A percentile compares a stretch with the other conserved stretches of the same genome.
phyloP scores from a whole-genome alignment of 2,797 vertebrate genomes.

The Benthosema pterotum region DNA sequence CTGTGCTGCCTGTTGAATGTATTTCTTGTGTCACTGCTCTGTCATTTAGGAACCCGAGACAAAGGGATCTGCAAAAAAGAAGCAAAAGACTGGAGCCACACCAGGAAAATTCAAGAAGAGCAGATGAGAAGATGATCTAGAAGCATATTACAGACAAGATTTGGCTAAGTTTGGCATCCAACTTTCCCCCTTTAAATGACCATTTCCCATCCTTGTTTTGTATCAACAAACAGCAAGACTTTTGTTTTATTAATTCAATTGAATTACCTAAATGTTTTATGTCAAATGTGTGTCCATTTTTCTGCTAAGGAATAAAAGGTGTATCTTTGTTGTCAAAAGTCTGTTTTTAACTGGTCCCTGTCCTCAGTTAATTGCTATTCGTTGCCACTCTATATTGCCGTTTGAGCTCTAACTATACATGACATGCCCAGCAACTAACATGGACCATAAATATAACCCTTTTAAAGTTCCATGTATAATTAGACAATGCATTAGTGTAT shows the following conservation, averaged over 20 bases:
- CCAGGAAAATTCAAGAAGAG: conserved; percentile 83
- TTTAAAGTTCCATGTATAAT: no score
- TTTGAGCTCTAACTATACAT: no score
- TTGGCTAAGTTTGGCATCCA: background rate
- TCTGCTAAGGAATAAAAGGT: conserved; percentile 42
- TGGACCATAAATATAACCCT: no score
- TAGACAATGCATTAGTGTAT: no score
- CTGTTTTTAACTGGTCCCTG: background rate
- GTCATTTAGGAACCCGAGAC: conserved; percentile 77
- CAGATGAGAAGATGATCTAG: conserved; percentile 56
- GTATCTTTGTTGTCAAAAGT: conserved; percentile 14
- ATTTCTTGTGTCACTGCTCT: background rate
- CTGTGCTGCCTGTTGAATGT: background rate
- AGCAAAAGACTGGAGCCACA: conserved; percentile 80
- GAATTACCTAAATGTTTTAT: conserved; percentile 3
- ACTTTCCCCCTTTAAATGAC: background rate
- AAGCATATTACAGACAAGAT: background rate
- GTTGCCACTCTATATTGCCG: no score
- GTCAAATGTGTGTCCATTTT: conserved; percentile 11
- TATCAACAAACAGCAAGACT: background rate
- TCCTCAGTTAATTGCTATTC: background rate
- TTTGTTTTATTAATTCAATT: conserved; percentile 3
- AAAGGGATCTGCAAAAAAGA: conserved; percentile 91
- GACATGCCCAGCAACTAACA: no score
- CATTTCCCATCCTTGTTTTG: background rate